A percentile compares a stretch with the other conserved stretches of the same genome.
Conservation (phyloP, 37 sponge, comb jelly and placozoan genomes). For the Beroe ovata region DNA sequence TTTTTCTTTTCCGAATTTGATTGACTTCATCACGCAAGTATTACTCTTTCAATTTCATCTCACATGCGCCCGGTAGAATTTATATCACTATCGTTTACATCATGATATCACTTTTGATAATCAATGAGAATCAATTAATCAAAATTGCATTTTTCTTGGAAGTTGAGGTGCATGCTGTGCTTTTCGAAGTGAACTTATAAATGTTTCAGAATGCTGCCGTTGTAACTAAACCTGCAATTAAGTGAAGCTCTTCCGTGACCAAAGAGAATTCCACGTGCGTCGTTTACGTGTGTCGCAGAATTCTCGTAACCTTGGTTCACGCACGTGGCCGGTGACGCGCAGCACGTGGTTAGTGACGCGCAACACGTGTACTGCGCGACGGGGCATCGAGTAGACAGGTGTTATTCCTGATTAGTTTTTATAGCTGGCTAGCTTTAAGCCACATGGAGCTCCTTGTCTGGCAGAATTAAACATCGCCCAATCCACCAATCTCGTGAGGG, state of each 20-base stretch:
- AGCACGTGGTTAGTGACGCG: neutral
- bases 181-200: too few species aligned
- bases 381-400: neutral
- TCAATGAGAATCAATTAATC: too few species aligned
- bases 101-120: too few species aligned
- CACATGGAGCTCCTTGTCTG: constrained; percentile 53
- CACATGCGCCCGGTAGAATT: too few species aligned
- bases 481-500: constrained; percentile 3
- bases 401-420: neutral
- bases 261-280: neutral
- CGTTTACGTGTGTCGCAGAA: neutral
- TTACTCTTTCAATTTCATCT: too few species aligned
- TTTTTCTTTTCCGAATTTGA: too few species aligned
- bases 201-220: too few species aligned
- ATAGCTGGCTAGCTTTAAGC: constrained; percentile 11
- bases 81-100: too few species aligned
- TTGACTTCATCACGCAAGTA: too few species aligned
- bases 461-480: constrained; percentile 25
- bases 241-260: neutral
- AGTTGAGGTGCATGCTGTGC: too few species aligned
- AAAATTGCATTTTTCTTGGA: too few species aligned
- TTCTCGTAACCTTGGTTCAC: neutral
- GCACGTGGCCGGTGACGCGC: too few species aligned
- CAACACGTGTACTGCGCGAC: neutral
- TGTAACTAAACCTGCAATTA: constrained; percentile 65